Evolutionary conservation across 92 coral and sea anemone species (phyloP).

Genomic region (Scolanthus callimorphus): DNA sequence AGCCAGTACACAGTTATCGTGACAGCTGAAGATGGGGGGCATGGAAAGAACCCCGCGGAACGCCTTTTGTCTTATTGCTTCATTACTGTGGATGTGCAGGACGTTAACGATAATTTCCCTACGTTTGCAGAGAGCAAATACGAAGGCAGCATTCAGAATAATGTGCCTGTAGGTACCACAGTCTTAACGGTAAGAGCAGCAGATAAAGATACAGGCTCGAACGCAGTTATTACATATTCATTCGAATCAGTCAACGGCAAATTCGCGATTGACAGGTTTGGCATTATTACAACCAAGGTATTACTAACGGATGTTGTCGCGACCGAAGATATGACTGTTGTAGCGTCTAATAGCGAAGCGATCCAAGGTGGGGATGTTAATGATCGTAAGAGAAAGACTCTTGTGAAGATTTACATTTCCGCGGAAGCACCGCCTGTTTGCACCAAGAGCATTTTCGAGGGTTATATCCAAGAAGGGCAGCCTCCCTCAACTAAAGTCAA

Average conservation of each 20-base stretch:
- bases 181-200: slow-evolving; percentile 75
- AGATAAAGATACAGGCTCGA: slow-evolving; percentile 55
- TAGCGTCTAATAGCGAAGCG: slow-evolving; percentile 61
- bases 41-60: slow-evolving; percentile 57
- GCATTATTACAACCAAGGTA: slow-evolving; percentile 27
- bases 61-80: slow-evolving; percentile 75
- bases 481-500: slow-evolving; percentile 17
- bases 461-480: slow-evolving; percentile 48
- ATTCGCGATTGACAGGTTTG: slow-evolving; percentile 28
- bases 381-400: slow-evolving; percentile 41
- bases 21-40: slow-evolving; percentile 86
- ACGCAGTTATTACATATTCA: slow-evolving; percentile 44
- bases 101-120: slow-evolving; percentile 86
- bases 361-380: slow-evolving; percentile 24
- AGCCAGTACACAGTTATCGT: slow-evolving; percentile 55
- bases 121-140: slow-evolving; percentile 60
- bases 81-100: slow-evolving; percentile 49
- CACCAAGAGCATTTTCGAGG: slow-evolving; percentile 15
- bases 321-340: slow-evolving; percentile 50
- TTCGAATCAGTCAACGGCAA: slow-evolving; percentile 30
- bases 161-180: slow-evolving; percentile 22
- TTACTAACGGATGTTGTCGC: slow-evolving; percentile 7
- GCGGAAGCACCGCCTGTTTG: slow-evolving; percentile 50
- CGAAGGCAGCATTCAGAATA: slow-evolving; percentile 60
- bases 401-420: slow-evolving; percentile 63